Base-by-base conservation (phyloP, 2,888 invertebrate genomes). In the Andricus curvator region DNA sequence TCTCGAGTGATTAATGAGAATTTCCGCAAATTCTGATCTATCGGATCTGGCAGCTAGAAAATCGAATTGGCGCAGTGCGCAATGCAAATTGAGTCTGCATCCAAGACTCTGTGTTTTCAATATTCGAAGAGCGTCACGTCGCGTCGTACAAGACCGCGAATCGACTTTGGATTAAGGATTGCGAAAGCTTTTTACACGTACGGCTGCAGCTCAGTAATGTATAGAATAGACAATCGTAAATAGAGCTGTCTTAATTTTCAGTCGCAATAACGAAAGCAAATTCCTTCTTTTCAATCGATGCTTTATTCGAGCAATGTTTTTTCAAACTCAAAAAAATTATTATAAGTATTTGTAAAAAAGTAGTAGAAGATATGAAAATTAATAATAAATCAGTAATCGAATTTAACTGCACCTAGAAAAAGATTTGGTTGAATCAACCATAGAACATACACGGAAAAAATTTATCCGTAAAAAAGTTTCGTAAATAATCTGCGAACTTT, bases 31-130 rank as follows among this genome's bases (percentile, higher is more conserved):
- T 62, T 62, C 25, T 25, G 62, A 62, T 62, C 25, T 62, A 62
- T 29, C 25, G 62, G 25, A 62, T 62, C 25, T 62, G 62, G 1
- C 25, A 15, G 25, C 15, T 62, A 29, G 62, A 33, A 51, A 41
- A 65, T 33, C 67, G 82, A 83, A 82, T 78, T 81, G 83, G 60
- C 80, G 81, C 81, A 68, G 78, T 80, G 78, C 81, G 82, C 79
- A 80, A 81, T 81, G 83, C 80, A 82, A 82, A 83, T 83, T 78
- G 25, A 79, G 79, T 79, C n/a, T 51, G 51, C 25, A 29, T 70
- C 48, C 51, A 51, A 44, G 29, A 51, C 33, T 70, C 33, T 51
- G 29, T 20, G 29, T 29, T 51, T 70, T 51, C 29, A 70, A 13
- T 48, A 70, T 70, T 70, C 70, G 70, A 70, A 48, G 51, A 70